Percentiles rank a stretch among this genome's conserved stretches.
phyloP scores from a whole-genome alignment of 1,140 invertebrate species.

The Drosophila sucinea region DNA sequence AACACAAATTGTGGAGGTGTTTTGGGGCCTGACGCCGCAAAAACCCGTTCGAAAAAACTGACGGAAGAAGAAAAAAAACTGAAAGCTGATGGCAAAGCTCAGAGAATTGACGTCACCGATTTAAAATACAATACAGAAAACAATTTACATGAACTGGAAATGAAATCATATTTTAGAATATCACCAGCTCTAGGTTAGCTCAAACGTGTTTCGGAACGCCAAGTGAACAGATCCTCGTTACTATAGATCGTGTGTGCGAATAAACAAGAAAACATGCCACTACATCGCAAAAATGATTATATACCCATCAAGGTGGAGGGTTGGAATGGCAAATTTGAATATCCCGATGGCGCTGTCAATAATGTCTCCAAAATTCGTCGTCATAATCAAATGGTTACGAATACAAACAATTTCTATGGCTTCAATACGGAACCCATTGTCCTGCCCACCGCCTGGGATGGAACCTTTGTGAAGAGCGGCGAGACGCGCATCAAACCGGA shows the following conservation, averaged over 20 bases:
- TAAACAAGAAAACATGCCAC: conserved; percentile 48
- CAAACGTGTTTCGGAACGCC: conserved; percentile 66
- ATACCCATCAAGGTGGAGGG: conserved; percentile 82
- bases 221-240: conserved; percentile 32
- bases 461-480: conserved; percentile 71
- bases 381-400: conserved; percentile 76
- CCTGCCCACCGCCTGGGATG: conserved; percentile 78
- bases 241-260: conserved; percentile 3
- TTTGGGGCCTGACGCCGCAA: conserved; percentile 33
- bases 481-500: conserved; percentile 67
- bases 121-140: conserved; percentile 45
- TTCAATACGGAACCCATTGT: conserved; percentile 70
- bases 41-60: conserved; percentile 54
- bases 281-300: conserved; percentile 74
- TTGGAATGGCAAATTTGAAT: conserved; percentile 81
- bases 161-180: conserved; percentile 81
- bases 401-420: conserved; percentile 80
- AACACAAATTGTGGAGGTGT: conserved; percentile 59
- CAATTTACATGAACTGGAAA: conserved; percentile 63
- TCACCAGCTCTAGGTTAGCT: conserved; percentile 27
- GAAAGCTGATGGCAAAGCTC: neutral
- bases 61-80: conserved; percentile 48
- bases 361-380: conserved; percentile 78
- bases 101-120: conserved; percentile 57
- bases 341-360: conserved; percentile 68